Base-by-base conservation (phyloP, 1,140 invertebrate species). In the Ceratina calcarata region DNA sequence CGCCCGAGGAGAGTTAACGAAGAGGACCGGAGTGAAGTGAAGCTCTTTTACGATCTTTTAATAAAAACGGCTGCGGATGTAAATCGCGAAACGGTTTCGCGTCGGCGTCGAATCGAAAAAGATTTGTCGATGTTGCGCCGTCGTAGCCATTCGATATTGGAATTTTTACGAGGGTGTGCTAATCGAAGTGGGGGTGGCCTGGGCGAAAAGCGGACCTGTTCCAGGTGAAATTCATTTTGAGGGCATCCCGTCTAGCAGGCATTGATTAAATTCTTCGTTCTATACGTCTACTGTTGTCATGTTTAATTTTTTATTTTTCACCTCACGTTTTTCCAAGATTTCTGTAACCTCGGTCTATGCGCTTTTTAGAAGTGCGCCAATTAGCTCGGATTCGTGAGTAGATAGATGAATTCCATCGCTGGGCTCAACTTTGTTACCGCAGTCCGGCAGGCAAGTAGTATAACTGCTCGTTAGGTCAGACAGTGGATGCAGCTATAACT, bases 391-490 rank as follows among this genome's bases (percentile, higher is more conserved):
- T 45, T 45, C 37, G 37, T 10, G 37, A 45, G 37, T 45, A 8
- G 37, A 45, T 10, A 10, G 7, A 6, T 45, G 2, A 6, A 45
- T 45, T 6, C 6, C 37, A 10, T 45, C 37, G 37, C 55, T 67
- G 62, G 82, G 53, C 80, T 68, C 49, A 53, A 62, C 76, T 51
- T 72, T 45, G 73, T 72, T 60, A 82, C 68, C 60, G 16, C 62
- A 83, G 69, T 67, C 57, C 24, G 24, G 67, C 67, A 67, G 55
- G 75, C 68, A 78, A 83, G 73, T 82, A 82, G 82, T 51, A 22
- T 22, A 32, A 57, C 16, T 82, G 62, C 51, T 20, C 74, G 64
- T 82, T 83, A 72, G 55, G 73, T 82, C 68, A 37, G 57, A 37
- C 80, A 64, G 49, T 78, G 49, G 57, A 78, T 72, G 72, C 68